phyloP scores from a whole-genome alignment of 1,140 invertebrate genomes.

The Euura saliciscinereae region DNA sequence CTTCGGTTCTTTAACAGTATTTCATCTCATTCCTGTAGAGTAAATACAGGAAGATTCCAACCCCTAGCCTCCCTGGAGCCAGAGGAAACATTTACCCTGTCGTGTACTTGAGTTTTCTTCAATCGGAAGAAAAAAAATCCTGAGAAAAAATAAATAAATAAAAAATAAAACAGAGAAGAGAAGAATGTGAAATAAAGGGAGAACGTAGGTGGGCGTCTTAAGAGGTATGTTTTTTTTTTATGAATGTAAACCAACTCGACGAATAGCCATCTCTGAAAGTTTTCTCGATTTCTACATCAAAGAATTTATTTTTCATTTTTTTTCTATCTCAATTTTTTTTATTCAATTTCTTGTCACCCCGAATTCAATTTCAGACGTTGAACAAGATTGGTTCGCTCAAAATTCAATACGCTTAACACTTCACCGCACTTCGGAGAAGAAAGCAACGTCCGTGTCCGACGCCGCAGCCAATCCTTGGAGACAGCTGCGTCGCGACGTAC shows the following conservation, averaged over 20 bases:
- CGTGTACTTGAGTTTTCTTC: too few relatives aligned
- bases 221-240: not conserved
- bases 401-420: constrained; percentile 5
- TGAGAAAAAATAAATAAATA: too few relatives aligned
- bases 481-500: not conserved
- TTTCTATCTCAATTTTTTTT: not conserved
- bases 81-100: too few relatives aligned
- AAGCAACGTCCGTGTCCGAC: not conserved
- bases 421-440: not conserved
- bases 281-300: not conserved
- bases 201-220: too few relatives aligned
- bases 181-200: too few relatives aligned
- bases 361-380: not conserved
- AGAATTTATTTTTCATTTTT: not conserved
- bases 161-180: too few relatives aligned
- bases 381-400: not conserved
- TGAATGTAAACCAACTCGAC: not conserved
- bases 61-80: too few relatives aligned
- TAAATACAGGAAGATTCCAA: too few relatives aligned
- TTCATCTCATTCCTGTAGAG: too few relatives aligned
- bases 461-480: not conserved
- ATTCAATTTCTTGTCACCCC: not conserved
- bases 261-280: not conserved
- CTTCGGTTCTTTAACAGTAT: too few relatives aligned
- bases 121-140: too few relatives aligned